Evolutionary conservation across 2,113 vertebrate genomes (phyloP).

Genomic region (Dicaeum eximium): DNA sequence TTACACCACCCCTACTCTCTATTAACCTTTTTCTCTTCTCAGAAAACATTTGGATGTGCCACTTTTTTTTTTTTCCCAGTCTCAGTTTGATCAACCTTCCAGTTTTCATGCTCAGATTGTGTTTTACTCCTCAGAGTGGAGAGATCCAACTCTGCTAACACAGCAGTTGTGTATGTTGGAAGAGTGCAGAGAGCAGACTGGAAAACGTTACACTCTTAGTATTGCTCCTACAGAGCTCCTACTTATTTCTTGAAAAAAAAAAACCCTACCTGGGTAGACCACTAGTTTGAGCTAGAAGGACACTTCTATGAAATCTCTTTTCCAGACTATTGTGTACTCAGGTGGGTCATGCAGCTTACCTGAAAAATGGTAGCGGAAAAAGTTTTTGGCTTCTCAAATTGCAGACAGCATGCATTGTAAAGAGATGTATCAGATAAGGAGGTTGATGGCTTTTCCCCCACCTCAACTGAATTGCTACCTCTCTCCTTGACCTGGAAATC

Average conservation of each 20-base stretch:
- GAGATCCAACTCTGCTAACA: background rate
- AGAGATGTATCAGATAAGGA: background rate
- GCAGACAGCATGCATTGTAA: background rate
- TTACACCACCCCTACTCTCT: accelerated
- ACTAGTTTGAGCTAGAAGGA: background rate
- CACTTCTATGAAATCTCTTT: background rate
- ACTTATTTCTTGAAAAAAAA: background rate
- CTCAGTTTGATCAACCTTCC: background rate
- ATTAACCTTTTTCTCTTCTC: background rate
- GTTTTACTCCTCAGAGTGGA: background rate
- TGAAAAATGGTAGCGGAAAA: background rate
- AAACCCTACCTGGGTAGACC: background rate
- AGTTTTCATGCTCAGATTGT: background rate
- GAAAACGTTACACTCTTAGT: background rate
- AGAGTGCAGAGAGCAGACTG: background rate
- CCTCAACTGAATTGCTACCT: background rate
- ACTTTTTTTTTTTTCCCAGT: background rate
- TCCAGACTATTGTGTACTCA: background rate
- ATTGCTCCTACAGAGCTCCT: background rate
- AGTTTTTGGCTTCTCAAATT: background rate
- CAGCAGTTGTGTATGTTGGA: background rate
- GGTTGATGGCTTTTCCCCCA: background rate
- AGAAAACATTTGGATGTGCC: background rate
- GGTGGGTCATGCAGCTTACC: background rate
- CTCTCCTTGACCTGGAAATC: background rate